Conservation (phyloP, 2,113 vertebrate species). For the Alligator sinensis region DNA sequence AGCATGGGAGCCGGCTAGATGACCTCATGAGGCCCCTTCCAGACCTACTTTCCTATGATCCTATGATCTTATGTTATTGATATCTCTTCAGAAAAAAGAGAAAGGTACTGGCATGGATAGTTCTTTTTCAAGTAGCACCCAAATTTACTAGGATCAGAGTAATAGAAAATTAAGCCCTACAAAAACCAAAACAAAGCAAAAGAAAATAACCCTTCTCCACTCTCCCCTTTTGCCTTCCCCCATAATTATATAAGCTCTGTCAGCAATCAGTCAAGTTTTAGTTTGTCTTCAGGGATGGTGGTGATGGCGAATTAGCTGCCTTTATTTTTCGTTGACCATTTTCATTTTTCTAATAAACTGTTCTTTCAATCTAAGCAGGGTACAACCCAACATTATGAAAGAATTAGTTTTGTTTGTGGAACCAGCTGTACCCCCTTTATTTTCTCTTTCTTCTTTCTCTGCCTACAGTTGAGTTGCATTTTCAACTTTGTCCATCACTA, state of each 20-base stretch:
- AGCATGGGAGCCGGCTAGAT: no score
- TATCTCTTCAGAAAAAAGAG: no score
- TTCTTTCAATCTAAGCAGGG: neutral
- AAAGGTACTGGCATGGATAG: neutral
- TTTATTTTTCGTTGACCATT: neutral
- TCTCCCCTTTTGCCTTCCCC: no score
- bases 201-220: no score
- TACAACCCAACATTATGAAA: neutral
- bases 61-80: no score
- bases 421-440: neutral
- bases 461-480: neutral
- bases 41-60: no score
- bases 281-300: neutral
- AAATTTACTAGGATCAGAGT: neutral
- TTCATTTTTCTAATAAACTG: neutral
- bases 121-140: neutral
- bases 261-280: neutral
- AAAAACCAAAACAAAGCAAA: neutral
- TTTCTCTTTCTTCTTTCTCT: neutral
- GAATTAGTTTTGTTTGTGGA: neutral
- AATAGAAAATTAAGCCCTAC: neutral
- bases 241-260: neutral
- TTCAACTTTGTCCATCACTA: neutral
- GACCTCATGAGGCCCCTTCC: no score
- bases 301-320: neutral